These are phyloP conservation scores for Asarcornis scutulata DNA, from an alignment of 2,113 vertebrate species.

Conservation along the genomic window DNA sequence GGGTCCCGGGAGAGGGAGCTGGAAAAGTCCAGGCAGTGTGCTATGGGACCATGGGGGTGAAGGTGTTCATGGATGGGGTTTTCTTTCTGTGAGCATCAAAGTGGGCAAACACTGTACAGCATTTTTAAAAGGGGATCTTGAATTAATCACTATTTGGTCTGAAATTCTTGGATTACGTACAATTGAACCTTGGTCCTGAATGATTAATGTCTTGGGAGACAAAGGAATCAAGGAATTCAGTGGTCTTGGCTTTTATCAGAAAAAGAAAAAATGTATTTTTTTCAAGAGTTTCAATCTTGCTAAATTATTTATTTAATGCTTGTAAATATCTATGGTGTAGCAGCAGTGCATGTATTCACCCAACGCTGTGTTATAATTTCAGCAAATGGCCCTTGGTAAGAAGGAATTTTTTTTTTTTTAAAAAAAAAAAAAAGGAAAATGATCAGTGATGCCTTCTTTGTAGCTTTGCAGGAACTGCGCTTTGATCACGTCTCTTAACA, in stretches of 20 bases:
- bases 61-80: neutral
- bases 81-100: neutral
- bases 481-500: slow-evolving; percentile 33
- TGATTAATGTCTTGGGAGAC: neutral
- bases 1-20: neutral
- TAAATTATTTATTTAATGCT: neutral
- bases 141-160: neutral
- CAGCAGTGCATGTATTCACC: neutral
- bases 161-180: neutral
- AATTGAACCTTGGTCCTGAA: neutral
- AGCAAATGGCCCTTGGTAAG: neutral
- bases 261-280: neutral
- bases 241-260: neutral
- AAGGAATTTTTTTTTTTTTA: no score
- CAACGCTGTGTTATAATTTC: neutral
- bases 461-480: neutral
- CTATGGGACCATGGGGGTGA: neutral
- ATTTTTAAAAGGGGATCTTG: neutral
- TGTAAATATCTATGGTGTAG: neutral
- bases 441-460: neutral
- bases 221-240: neutral
- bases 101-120: neutral
- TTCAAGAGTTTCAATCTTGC: neutral
- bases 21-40: neutral
- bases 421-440: neutral